Percentiles rank a stretch among this genome's conserved stretches.
Evolutionary conservation across 2,797 vertebrate species (phyloP).

Genomic region (Sus cebifrons): DNA sequence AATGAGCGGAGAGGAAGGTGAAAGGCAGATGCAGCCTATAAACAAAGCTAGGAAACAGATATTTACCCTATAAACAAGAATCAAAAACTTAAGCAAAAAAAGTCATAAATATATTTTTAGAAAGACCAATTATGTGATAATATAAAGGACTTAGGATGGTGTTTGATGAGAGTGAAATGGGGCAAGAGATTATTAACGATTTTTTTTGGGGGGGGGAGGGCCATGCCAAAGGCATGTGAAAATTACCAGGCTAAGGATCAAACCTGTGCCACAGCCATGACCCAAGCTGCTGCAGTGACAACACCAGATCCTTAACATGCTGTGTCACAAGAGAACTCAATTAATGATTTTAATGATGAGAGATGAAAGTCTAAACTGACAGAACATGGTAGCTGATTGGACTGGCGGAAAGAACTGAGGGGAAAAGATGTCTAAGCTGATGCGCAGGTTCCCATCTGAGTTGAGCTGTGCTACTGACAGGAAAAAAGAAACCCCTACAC

Average conservation of each 20-base stretch:
- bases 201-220: too few relatives aligned
- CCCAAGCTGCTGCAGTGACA: too few relatives aligned
- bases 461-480: not conserved
- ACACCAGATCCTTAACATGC: too few relatives aligned
- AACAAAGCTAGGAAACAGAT: not conserved
- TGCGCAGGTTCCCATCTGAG: not conserved
- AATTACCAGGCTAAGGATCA: too few relatives aligned
- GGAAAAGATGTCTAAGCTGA: not conserved
- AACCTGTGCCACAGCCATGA: too few relatives aligned
- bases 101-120: conserved; percentile 20
- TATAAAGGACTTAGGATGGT: not conserved
- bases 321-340: too few relatives aligned
- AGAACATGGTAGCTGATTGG: not conserved
- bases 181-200: not conserved
- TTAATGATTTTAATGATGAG: conserved; percentile 4
- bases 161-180: not conserved
- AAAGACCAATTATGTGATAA: not conserved
- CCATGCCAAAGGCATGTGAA: too few relatives aligned
- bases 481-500: not conserved
- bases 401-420: not conserved
- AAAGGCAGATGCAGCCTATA: not conserved
- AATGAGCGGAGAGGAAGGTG: not conserved
- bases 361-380: conserved; percentile 16
- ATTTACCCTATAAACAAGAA: not conserved
- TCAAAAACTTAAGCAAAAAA: conserved; percentile 2